A percentile compares a stretch with the other conserved stretches of the same genome.
These are phyloP conservation scores for Lipotes vexillifer DNA, from an alignment of 2,113 vertebrate genomes.

Conservation along the genomic window DNA sequence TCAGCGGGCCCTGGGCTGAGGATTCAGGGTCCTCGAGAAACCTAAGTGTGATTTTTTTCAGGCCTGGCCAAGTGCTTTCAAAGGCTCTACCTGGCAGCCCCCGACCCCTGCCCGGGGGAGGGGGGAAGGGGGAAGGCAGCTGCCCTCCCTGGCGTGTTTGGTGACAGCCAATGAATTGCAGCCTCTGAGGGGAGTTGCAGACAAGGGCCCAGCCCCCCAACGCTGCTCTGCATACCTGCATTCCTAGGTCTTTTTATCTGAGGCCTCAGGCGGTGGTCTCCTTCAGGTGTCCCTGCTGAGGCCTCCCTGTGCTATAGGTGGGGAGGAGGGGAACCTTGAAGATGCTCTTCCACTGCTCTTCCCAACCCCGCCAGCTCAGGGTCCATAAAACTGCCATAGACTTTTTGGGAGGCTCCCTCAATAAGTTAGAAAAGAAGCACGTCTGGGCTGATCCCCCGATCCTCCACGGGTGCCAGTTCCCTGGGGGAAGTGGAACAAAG, in stretches of 20 bases:
- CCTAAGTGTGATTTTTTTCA: neutral
- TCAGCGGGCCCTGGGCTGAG: neutral
- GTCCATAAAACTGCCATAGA: neutral
- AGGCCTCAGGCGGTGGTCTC: neutral
- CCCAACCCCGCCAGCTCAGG: neutral
- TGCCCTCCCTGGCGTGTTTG: neutral
- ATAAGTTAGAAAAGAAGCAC: neutral
- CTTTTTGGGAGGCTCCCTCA: neutral
- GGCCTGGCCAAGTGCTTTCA: neutral
- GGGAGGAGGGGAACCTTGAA: neutral
- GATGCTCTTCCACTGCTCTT: neutral
- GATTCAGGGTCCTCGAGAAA: neutral
- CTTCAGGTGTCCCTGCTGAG: neutral
- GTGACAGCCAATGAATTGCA: neutral
- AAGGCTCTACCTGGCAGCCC: no score
- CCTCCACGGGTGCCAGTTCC: fast-evolving
- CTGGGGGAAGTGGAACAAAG: fast-evolving
- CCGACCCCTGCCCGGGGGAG: neutral
- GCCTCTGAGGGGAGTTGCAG: neutral
- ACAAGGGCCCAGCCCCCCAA: neutral
- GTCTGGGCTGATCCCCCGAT: neutral
- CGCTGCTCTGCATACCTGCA: neutral
- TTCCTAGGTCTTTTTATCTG: neutral
- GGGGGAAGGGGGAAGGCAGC: neutral
- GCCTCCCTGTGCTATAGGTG: no score